phyloP scores from a whole-genome alignment of 2,797 vertebrate species.

The Ciconia nigra region DNA sequence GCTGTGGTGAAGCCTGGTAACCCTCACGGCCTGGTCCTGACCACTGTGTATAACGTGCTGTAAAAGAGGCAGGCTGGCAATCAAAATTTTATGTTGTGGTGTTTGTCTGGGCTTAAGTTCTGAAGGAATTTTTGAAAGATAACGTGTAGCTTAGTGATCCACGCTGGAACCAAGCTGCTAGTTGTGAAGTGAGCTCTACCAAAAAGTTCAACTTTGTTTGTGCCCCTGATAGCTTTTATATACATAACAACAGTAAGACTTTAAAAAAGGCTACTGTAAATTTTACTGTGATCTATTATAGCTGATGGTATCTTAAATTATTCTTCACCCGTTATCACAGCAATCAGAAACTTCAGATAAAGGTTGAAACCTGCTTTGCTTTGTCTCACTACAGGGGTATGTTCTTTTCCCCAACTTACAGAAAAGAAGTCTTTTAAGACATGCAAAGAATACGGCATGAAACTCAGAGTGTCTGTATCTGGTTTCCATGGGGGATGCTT shows the following conservation, averaged over 20 bases:
- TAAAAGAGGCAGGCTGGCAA: neutral
- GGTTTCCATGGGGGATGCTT: neutral
- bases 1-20: neutral
- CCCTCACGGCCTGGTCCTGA: neutral
- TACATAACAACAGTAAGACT: neutral
- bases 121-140: neutral
- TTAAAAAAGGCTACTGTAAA: neutral
- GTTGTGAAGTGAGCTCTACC: neutral
- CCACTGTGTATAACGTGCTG: neutral
- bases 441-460: neutral
- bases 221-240: neutral
- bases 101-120: neutral
- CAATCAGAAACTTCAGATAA: constrained; percentile 4
- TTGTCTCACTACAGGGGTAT: neutral
- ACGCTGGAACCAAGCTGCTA: neutral
- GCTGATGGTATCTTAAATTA: constrained; percentile 30
- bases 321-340: neutral
- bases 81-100: neutral
- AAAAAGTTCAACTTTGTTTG: neutral
- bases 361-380: neutral
- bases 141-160: neutral
- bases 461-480: neutral
- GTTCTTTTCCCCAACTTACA: neutral
- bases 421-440: neutral
- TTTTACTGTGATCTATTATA: constrained; percentile 33